Percentiles rank a stretch among this genome's conserved stretches.
phyloP scores from a whole-genome alignment of 2,888 invertebrate genomes.

The Limnephilus lunatus region DNA sequence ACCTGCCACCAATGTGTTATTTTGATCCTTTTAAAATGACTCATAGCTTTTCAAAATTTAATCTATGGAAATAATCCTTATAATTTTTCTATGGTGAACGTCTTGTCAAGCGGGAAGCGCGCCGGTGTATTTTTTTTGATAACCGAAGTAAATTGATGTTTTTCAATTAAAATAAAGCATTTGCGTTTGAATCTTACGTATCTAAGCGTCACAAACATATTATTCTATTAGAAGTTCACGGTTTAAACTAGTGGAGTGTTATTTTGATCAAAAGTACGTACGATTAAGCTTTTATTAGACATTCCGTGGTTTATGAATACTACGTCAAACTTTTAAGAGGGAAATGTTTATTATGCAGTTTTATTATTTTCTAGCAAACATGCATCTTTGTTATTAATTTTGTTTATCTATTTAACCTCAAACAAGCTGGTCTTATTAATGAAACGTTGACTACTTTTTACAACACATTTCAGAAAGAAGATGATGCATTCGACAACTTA shows the following conservation, averaged over 20 bases:
- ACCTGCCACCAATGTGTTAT: not conserved
- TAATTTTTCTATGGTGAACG: not conserved
- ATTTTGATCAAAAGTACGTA: not conserved
- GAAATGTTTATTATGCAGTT: not conserved
- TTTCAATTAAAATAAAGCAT: not conserved
- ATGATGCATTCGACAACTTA: not conserved
- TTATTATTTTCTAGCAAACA: not conserved
- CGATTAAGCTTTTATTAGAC: not conserved
- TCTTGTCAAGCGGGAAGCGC: not conserved
- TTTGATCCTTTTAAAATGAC: not conserved
- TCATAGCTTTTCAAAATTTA: not conserved
- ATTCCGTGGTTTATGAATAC: not conserved
- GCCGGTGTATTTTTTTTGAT: not conserved
- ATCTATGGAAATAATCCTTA: not conserved
- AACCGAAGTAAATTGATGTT: not conserved
- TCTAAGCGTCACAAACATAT: not conserved
- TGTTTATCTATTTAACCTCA: not conserved
- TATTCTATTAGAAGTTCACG: not conserved
- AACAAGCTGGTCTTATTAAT: not conserved
- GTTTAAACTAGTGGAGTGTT: not conserved
- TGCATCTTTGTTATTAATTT: not conserved
- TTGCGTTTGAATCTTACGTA: not conserved
- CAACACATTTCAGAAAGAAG: not conserved
- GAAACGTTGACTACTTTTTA: not conserved
- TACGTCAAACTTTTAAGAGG: not conserved